Conservation (phyloP, 2,113 vertebrate species). For the Synchiropus splendidus region DNA sequence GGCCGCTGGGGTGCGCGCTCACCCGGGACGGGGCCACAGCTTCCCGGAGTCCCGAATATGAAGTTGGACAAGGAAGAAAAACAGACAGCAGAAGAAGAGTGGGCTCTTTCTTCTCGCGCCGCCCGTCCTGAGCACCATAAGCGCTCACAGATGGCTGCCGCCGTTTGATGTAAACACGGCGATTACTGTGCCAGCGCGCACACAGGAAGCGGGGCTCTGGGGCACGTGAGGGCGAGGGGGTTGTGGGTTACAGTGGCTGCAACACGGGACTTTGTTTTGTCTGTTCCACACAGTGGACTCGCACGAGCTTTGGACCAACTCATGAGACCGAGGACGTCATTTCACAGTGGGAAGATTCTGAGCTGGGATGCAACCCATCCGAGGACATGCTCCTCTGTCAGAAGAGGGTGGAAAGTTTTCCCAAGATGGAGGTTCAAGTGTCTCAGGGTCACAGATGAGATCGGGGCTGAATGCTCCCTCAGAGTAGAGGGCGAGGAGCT, state of each 20-base stretch:
- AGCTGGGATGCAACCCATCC: too few species aligned
- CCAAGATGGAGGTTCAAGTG: too few species aligned
- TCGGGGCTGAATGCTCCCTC: too few species aligned
- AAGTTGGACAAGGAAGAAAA: conserved; percentile 36
- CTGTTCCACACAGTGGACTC: not conserved
- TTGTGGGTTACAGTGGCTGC: conserved; percentile 14
- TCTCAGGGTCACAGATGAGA: too few species aligned
- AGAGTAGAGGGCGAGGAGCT: too few species aligned
- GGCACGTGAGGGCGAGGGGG: conserved; percentile 13
- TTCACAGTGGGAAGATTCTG: too few species aligned
- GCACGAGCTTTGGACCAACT: not conserved
- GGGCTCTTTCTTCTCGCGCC: conserved; percentile 10
- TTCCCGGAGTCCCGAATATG: conserved; percentile 15
- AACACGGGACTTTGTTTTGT: too few species aligned
- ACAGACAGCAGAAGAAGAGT: conserved; percentile 20
- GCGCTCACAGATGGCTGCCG: conserved; percentile 30
- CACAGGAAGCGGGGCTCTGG: conserved; percentile 15
- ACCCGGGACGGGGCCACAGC: not conserved
- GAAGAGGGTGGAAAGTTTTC: too few species aligned
- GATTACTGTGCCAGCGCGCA: conserved; percentile 19
- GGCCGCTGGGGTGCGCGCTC: conserved; percentile 14
- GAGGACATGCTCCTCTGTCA: too few species aligned
- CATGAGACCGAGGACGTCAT: too few species aligned
- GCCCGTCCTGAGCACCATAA: conserved; percentile 7
- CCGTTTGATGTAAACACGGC: conserved; percentile 20